Evolutionary conservation across 37 sponge, comb jelly and placozoan genomes (phyloP), one percentile per base, ranked within the genome.

Genomic region (Cliona cf. orientalis): DNA sequence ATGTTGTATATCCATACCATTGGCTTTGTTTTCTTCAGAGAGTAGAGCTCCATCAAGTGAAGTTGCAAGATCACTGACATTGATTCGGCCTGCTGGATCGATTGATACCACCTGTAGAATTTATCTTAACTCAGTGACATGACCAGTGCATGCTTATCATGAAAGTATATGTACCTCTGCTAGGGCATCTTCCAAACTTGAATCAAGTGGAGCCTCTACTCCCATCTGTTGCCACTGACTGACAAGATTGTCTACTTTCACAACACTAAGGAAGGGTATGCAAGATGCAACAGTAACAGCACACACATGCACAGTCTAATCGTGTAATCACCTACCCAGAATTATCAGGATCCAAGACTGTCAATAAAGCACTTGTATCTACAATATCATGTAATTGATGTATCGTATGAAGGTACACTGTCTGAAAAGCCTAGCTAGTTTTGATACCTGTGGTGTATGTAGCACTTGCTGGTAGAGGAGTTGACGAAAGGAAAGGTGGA

Each of bases 271-370:
- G 32, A 39, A 2, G 6, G 26, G 29, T 46, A 23, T 43, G 3
- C 23, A n/a, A n/a, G n/a, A n/a, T n/a, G n/a, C n/a, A n/a, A n/a
- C n/a, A n/a, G n/a, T n/a, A n/a, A n/a, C n/a, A n/a, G n/a, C n/a
- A n/a, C n/a, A n/a, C n/a, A n/a, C n/a, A n/a, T n/a, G n/a, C n/a
- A n/a, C n/a, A n/a, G n/a, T n/a, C n/a, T n/a, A n/a, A n/a, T n/a
- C n/a, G n/a, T n/a, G n/a, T n/a, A n/a, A n/a, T n/a, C n/a, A 71
- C 46, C 25, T 55, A 80, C 34, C 80, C 80, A 33, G 80, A 80
- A 1, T 80, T 31, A 40, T 80, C 31, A 1, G 71, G 71, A 59
- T 79, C 79, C 43, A 79, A 26, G 19, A 65, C 79, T 33, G 79
- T 35, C 37, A 79, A 56, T 3, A 37, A 9, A 12, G 53, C 4